Evolutionary conservation across 2,888 invertebrate genomes (phyloP).

Genomic region (Thumatha senex): DNA sequence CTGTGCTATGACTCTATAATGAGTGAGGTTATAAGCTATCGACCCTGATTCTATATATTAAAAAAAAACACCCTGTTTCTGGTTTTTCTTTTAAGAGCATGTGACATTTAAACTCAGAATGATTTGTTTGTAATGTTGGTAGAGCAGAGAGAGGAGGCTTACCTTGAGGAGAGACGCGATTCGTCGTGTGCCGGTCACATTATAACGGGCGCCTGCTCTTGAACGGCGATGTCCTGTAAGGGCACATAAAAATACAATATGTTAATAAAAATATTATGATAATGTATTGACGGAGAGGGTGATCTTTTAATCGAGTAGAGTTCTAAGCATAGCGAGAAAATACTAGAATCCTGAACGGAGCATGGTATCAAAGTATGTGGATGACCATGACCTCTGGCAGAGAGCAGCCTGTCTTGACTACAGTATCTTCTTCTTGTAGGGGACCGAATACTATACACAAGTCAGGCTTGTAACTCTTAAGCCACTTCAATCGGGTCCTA

Average conservation of each 20-base stretch:
- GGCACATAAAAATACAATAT: conserved; percentile 11
- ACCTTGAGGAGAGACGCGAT: conserved; percentile 76
- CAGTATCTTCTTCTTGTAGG: too few relatives aligned
- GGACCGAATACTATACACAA: too few relatives aligned
- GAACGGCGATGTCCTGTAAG: conserved; percentile 61
- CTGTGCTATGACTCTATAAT: not conserved
- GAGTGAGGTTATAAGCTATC: conserved; percentile 2
- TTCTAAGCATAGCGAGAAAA: too few relatives aligned
- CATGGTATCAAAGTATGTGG: too few relatives aligned
- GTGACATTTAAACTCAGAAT: conserved; percentile 4
- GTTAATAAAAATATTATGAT: not conserved
- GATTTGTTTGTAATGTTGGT: not conserved
- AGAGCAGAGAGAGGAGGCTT: conserved; percentile 49
- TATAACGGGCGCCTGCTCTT: conserved; percentile 67
- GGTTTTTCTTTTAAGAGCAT: conserved; percentile 3
- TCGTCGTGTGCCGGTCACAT: conserved; percentile 77
- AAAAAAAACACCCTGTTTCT: too few relatives aligned
- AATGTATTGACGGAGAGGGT: not conserved
- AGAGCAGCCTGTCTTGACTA: too few relatives aligned
- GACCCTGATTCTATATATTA: conserved; percentile 8
- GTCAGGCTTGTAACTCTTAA: too few relatives aligned
- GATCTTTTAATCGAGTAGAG: too few relatives aligned
- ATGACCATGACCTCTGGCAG: too few relatives aligned
- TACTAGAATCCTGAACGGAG: too few relatives aligned
- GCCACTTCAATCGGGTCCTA: too few relatives aligned